Evolutionary conservation across 2,888 invertebrate genomes (phyloP).

Genomic region (Spicauda simplicius): DNA sequence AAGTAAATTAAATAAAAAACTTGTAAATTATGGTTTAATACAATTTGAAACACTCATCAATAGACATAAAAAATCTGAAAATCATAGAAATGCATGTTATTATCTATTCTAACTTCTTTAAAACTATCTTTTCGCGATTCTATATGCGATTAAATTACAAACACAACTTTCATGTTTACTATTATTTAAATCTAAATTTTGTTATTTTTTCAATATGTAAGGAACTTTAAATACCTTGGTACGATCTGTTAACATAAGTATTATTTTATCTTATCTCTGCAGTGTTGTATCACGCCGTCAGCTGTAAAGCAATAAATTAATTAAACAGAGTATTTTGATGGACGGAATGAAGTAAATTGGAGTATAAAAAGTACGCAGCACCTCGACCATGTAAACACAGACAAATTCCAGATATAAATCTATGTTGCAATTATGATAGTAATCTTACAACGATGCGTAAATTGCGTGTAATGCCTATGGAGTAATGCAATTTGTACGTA

Average conservation of each 20-base stretch:
- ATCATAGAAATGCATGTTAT: too few relatives aligned
- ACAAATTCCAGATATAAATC: conserved; percentile 35
- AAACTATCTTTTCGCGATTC: too few relatives aligned
- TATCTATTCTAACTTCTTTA: too few relatives aligned
- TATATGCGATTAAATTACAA: too few relatives aligned
- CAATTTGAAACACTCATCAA: too few relatives aligned
- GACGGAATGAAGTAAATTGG: conserved; percentile 10
- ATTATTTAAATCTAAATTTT: too few relatives aligned
- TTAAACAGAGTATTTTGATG: conserved; percentile 9
- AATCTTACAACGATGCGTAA: conserved; percentile 30
- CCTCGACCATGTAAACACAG: conserved; percentile 27
- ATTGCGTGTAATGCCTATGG: conserved; percentile 22
- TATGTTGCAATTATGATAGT: conserved; percentile 27
- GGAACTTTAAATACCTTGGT: background rate
- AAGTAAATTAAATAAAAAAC: too few relatives aligned
- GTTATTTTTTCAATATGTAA: too few relatives aligned
- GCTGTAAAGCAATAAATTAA: background rate
- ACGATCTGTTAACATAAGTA: background rate
- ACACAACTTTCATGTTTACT: too few relatives aligned
- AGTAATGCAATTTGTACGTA: conserved; percentile 17
- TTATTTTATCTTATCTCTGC: background rate
- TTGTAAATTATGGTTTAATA: too few relatives aligned
- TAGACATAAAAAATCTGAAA: too few relatives aligned
- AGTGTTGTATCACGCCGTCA: background rate
- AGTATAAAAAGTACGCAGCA: conserved; percentile 19